Percentiles rank a stretch among this genome's conserved stretches.
phyloP scores from a whole-genome alignment of 2,113 vertebrate species.

The Turnix velox region DNA sequence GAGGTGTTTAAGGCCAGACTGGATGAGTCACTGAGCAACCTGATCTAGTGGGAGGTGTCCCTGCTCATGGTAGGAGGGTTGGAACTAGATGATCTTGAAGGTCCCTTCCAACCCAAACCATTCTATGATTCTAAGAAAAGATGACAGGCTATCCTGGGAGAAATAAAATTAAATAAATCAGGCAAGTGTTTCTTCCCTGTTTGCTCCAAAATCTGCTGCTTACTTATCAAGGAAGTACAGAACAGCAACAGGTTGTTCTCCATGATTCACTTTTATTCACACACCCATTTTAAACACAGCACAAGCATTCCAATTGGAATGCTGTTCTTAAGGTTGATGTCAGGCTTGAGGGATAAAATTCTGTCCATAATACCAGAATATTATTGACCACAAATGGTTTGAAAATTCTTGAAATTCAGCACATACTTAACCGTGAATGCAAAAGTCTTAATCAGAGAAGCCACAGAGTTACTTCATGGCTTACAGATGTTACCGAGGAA shows the following conservation, averaged over 20 bases:
- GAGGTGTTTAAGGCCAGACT: too few species aligned
- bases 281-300: neutral
- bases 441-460: neutral
- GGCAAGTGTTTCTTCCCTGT: neutral
- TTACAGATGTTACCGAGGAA: neutral
- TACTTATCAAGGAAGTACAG: neutral
- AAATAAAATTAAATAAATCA: neutral
- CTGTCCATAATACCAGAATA: neutral
- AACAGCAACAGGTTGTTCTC: neutral
- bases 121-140: too few species aligned
- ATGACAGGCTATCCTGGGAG: neutral
- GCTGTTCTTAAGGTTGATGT: neutral
- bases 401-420: neutral
- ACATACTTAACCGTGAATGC: neutral
- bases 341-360: neutral
- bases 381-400: neutral
- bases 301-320: neutral
- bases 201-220: neutral
- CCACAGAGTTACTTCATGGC: neutral
- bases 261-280: neutral
- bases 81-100: too few species aligned
- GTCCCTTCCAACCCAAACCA: too few species aligned
- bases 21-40: too few species aligned
- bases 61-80: too few species aligned
- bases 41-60: too few species aligned